phyloP scores from a whole-genome alignment of 2,113 vertebrate species.

The Albula goreensis region DNA sequence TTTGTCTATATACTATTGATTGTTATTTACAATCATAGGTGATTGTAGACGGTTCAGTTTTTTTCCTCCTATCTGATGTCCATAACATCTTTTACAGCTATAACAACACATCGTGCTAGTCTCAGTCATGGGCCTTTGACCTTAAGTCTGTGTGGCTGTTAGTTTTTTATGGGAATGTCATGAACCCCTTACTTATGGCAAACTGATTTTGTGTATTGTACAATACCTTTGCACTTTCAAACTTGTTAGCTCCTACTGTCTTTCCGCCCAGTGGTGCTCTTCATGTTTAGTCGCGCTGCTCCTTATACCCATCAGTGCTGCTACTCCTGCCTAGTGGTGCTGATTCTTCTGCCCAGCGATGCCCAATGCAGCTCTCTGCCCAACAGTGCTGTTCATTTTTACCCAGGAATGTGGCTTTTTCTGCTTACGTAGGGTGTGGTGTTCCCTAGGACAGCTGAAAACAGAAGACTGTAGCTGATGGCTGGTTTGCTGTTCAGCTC shows the following conservation, averaged over 20 bases:
- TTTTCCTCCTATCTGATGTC: neutral
- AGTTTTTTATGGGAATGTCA: too few relatives aligned
- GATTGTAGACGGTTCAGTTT: neutral
- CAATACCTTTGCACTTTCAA: neutral
- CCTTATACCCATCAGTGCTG: too few relatives aligned
- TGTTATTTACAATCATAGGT: neutral
- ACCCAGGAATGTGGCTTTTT: neutral
- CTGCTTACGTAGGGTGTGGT: neutral
- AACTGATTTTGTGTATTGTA: too few relatives aligned
- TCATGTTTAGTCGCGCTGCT: too few relatives aligned
- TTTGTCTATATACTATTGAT: neutral
- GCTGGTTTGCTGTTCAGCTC: neutral
- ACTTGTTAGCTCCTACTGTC: neutral
- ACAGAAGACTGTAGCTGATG: neutral
- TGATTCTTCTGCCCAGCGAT: neutral
- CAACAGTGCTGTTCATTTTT: neutral
- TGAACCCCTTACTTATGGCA: too few relatives aligned
- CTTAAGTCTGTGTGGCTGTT: too few relatives aligned
- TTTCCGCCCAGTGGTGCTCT: neutral
- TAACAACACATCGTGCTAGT: neutral
- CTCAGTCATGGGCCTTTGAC: neutral
- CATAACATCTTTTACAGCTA: neutral
- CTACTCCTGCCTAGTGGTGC: neutral
- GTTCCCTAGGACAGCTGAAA: neutral
- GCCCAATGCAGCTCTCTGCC: too few relatives aligned